Evolutionary conservation across 2,113 vertebrate species (phyloP), one percentile per base, ranked within the genome.

Genomic region (Nibea albiflora): DNA sequence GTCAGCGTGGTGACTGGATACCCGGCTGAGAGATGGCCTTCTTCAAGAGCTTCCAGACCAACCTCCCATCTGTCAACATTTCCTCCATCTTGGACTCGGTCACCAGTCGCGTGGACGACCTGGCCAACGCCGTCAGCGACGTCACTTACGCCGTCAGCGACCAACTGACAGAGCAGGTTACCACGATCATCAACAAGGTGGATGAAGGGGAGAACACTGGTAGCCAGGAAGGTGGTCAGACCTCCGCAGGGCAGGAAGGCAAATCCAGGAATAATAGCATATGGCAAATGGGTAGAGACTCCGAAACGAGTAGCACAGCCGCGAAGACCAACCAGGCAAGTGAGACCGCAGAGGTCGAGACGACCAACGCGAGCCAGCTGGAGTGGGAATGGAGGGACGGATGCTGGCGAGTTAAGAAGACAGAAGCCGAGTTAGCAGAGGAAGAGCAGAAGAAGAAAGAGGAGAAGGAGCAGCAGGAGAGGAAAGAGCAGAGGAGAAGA

Each of bases 31-130:
- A 75, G 70, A 99, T 99, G 98, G 96, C 97, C 0, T 99, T 99
- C 95, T 97, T 99, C 91, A 97, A 94, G 91, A 97, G 84, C 89
- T 95, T 99, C 80, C 96, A 97, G 58, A 95, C 96, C 87, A 98
- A 91, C 90, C 94, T 99, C 57, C 97, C 97, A 4, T 97, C 97
- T 1, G 89, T 99, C 92, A 97, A 92, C 90, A 94, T 94, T 80
- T 88, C 97, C 76, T 97, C 97, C 64, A 89, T 99, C 81, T 89
- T 98, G 54, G 95, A 97, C 90, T 93, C 96, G 0, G 94, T 99
- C 83, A 97, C 95, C 81, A 97, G 88, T 78, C 97, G 95, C 1
- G 95, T 99, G 84, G 98, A 97, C 26, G 97, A 97, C 80, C 86
- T 98, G 76, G 96, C 96, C 67, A 91, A 77, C 19, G 96, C 86